Base-by-base conservation (phyloP, 2,797 vertebrate genomes). In the Eutrigla gurnardus region DNA sequence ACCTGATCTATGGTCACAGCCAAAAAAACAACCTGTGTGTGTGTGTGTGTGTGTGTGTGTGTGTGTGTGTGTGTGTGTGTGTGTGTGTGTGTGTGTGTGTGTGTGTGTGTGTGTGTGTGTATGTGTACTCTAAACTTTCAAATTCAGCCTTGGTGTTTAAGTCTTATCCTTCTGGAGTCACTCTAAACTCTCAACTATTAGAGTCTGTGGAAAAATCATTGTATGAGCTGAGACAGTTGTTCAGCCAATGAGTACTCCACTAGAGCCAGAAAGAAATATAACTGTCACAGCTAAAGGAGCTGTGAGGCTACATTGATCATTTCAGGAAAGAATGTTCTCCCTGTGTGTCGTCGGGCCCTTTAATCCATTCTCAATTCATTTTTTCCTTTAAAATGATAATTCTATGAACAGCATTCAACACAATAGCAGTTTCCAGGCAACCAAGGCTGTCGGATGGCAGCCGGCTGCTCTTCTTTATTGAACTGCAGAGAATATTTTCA, bases 391-490 rank as follows among this genome's bases (percentile, higher is more conserved):
- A 37, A 37, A 57, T 46, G 0, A 52, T 57, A 49, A 61, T 55
- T 54, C 65, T 65, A 5, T 53, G 39, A 63, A 32, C 25, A 7
- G 47, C 47, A 63, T 49, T 42, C 18, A 53, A 46, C 67, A 84
- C 81, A 81, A 63, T 66, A 54, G 53, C 72, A 64, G 83, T 92
- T 88, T 90, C 84, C 85, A 89, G 82, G 91, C 89, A 93, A 89
- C 89, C 33, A 5, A 54, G 55, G 57, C 77, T 59, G 67, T 82
- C 85, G 77, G 85, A 77, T 76, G 82, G 79, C 47, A 7, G 47
- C 61, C 42, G 74, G 65, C 63, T 75, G 78, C 75, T 77, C 40
- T 74, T 81, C 80, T 62, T 52, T 45, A 62, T 70, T 50, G 50
- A 77, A 32, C 78, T 81, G 75, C 77, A 70, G 77, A 53, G 65